A percentile compares a stretch with the other conserved stretches of the same genome.
Conservation (phyloP, 2,797 vertebrate species). For the Todus mexicanus region DNA sequence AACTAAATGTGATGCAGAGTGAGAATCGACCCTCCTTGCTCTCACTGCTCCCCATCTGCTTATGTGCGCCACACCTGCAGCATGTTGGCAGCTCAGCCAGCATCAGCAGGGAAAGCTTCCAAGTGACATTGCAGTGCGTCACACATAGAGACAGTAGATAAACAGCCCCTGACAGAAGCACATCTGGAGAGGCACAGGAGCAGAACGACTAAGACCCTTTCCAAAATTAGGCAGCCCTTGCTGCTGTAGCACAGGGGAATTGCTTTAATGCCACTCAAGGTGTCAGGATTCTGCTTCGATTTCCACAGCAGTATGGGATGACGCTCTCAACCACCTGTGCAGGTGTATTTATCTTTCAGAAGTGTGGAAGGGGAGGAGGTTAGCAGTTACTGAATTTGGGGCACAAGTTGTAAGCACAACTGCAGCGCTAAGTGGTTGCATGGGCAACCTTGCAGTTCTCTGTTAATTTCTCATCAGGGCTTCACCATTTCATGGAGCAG, state of each 20-base stretch:
- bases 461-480: neutral
- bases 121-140: neutral
- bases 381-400: neutral
- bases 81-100: neutral
- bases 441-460: no score
- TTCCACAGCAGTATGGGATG: neutral
- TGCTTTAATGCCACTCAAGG: neutral
- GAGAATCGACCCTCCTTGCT: neutral
- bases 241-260: neutral
- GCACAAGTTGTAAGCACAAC: neutral
- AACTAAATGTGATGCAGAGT: neutral
- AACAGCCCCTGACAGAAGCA: neutral
- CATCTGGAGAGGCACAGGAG: neutral
- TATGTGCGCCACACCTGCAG: neutral
- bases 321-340: neutral
- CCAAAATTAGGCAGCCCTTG: neutral
- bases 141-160: neutral
- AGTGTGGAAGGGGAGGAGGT: neutral
- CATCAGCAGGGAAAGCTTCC: neutral
- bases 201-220: neutral
- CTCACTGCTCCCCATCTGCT: neutral
- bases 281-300: neutral
- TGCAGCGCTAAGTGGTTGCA: neutral
- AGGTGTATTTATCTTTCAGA: neutral
- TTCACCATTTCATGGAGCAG: accelerated